These are phyloP conservation scores for Epinephelus moara DNA, from an alignment of 2,113 vertebrate genomes.

Conservation along the genomic window DNA sequence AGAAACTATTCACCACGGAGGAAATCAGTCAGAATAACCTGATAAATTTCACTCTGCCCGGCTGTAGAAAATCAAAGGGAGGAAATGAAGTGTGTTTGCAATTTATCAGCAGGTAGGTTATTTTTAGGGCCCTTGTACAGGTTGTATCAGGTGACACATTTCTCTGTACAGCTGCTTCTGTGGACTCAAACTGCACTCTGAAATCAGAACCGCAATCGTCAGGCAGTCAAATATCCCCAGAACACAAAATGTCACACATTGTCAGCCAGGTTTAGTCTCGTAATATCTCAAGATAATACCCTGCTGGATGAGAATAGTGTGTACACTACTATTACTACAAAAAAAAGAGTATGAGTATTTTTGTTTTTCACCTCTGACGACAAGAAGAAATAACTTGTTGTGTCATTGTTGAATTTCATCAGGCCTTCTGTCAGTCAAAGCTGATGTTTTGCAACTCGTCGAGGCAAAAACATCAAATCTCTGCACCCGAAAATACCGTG, in stretches of 20 bases:
- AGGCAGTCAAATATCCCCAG: neutral
- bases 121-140: slow-evolving; percentile 63
- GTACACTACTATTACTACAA: too few species aligned
- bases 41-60: slow-evolving; percentile 63
- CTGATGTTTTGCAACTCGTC: slow-evolving; percentile 39
- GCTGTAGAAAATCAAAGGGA: slow-evolving; percentile 69
- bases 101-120: slow-evolving; percentile 70
- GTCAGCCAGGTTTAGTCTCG: neutral
- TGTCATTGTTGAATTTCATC: slow-evolving; percentile 33
- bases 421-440: slow-evolving; percentile 35
- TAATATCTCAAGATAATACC: too few species aligned
- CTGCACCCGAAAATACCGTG: slow-evolving; percentile 41
- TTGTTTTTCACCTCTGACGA: neutral
- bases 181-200: slow-evolving; percentile 4
- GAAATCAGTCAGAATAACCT: slow-evolving; percentile 71
- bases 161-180: slow-evolving; percentile 11
- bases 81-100: slow-evolving; percentile 70
- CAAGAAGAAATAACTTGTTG: slow-evolving; percentile 16
- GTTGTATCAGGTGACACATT: slow-evolving; percentile 47
- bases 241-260: slow-evolving; percentile 6
- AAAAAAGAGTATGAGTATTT: too few species aligned
- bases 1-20: slow-evolving; percentile 57
- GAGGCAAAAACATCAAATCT: slow-evolving; percentile 40
- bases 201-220: slow-evolving; percentile 15
- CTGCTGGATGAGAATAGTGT: too few species aligned